A percentile compares a stretch with the other conserved stretches of the same genome.
These are phyloP conservation scores for Leptarthrus brevirostris DNA, from an alignment of 2,888 invertebrate genomes.

Conservation along the genomic window DNA sequence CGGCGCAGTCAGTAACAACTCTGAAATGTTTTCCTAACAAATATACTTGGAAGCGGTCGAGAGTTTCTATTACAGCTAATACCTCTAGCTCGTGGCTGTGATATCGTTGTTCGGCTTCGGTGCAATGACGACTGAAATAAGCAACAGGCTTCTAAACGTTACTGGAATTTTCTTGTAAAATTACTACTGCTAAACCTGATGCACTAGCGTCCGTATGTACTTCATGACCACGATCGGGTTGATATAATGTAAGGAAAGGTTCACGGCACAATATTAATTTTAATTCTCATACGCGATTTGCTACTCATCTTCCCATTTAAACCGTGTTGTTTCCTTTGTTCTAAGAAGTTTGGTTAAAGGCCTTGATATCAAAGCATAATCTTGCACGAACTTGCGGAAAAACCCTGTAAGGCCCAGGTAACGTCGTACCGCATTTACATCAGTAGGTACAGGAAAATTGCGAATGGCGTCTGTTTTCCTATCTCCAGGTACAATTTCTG, in stretches of 20 bases:
- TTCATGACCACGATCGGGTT: constrained; percentile 56
- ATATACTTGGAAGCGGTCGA: constrained; percentile 61
- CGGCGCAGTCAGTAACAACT: constrained; percentile 61
- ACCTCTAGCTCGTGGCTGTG: constrained; percentile 63
- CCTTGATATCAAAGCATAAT: constrained; percentile 55
- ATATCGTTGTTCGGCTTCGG: constrained; percentile 60
- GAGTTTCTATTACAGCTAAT: constrained; percentile 60
- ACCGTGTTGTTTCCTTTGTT: constrained; percentile 2
- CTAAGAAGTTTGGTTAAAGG: constrained; percentile 56
- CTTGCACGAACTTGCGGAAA: constrained; percentile 59
- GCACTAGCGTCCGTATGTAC: constrained; percentile 62
- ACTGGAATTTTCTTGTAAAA: constrained; percentile 56
- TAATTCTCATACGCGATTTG: constrained; percentile 51
- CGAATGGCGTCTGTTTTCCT: constrained; percentile 57
- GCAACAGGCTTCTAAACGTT: constrained; percentile 57
- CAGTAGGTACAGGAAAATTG: constrained; percentile 56
- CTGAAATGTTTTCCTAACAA: constrained; percentile 58
- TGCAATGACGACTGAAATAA: constrained; percentile 60
- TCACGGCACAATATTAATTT: constrained; percentile 55
- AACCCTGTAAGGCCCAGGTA: constrained; percentile 60
- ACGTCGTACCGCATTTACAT: constrained; percentile 57
- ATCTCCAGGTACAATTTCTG: constrained; percentile 56
- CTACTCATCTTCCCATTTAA: constrained; percentile 50
- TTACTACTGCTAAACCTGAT: constrained; percentile 58
- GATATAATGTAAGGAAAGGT: constrained; percentile 57